Evolutionary conservation across 2,888 invertebrate genomes (phyloP).

Genomic region (Parapristionchus giblindavisi): DNA sequence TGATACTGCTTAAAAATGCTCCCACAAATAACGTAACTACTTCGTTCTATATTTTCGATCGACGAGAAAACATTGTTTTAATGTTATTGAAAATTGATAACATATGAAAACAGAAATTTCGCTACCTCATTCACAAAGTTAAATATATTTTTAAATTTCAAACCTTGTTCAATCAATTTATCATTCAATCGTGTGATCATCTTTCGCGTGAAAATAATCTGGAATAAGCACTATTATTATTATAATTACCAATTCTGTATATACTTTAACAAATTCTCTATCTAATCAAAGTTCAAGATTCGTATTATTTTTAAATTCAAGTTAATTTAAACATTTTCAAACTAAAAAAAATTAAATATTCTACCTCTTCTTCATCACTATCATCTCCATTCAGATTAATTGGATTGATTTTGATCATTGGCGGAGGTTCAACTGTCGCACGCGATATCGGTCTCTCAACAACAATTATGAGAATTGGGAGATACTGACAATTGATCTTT

Average conservation of each 20-base stretch:
- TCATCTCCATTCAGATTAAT: conserved; percentile 25
- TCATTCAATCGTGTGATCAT: conserved; percentile 37
- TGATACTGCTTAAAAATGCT: too few species aligned
- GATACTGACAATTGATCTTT: too few species aligned
- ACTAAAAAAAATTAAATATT: neutral
- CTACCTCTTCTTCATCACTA: conserved; percentile 37
- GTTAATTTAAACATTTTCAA: neutral
- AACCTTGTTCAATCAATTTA: conserved; percentile 14
- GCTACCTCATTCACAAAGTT: neutral
- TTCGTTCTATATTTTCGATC: neutral
- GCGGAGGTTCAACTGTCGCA: neutral
- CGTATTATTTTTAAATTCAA: neutral
- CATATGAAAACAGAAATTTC: neutral
- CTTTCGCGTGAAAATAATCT: conserved; percentile 26
- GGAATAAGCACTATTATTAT: neutral
- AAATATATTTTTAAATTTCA: neutral
- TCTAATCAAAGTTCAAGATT: neutral
- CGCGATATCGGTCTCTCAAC: conserved; percentile 24
- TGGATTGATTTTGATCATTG: conserved; percentile 11
- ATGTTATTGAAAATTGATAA: neutral
- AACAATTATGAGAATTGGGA: neutral
- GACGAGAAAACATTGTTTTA: neutral
- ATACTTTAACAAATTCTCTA: neutral
- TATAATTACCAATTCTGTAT: neutral
- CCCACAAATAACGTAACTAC: neutral